Evolutionary conservation across 2,113 vertebrate species (phyloP).

Genomic region (Xiphorhynchus elegans): DNA sequence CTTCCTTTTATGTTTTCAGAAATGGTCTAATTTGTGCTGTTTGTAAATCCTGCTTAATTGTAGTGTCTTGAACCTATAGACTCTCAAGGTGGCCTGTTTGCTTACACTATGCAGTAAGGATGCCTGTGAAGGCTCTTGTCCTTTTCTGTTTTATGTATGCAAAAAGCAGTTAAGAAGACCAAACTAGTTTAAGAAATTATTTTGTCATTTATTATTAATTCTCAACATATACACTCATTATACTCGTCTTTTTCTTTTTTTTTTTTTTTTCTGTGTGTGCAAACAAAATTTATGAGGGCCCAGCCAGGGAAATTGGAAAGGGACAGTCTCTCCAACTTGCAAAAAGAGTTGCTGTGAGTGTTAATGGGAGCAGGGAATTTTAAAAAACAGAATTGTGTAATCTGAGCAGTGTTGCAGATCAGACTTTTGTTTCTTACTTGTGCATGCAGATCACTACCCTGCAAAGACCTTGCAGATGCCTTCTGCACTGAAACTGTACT

Average conservation of each 20-base stretch:
- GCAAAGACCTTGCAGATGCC: not conserved
- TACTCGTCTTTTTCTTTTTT: not conserved
- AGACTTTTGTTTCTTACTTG: not conserved
- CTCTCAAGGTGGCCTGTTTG: not conserved
- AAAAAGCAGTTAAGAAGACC: not conserved
- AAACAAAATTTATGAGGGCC: not conserved
- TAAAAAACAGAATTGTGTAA: not conserved
- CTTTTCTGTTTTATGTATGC: not conserved
- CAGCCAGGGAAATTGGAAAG: not conserved
- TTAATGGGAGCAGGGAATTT: not conserved
- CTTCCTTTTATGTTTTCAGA: not conserved
- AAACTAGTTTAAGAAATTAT: not conserved
- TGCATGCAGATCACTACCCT: not conserved
- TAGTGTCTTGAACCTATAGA: not conserved
- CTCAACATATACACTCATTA: fast-evolving
- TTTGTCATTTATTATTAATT: not conserved
- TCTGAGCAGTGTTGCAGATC: not conserved
- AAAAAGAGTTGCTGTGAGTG: not conserved
- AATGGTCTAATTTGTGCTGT: not conserved
- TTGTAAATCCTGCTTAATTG: not conserved
- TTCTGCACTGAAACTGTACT: not conserved
- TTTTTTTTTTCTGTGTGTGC: not conserved
- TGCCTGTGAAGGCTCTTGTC: not conserved
- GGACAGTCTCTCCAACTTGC: not conserved
- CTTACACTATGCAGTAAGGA: not conserved